phyloP scores from a whole-genome alignment of 2,113 vertebrate genomes.

The Platichthys flesus region DNA sequence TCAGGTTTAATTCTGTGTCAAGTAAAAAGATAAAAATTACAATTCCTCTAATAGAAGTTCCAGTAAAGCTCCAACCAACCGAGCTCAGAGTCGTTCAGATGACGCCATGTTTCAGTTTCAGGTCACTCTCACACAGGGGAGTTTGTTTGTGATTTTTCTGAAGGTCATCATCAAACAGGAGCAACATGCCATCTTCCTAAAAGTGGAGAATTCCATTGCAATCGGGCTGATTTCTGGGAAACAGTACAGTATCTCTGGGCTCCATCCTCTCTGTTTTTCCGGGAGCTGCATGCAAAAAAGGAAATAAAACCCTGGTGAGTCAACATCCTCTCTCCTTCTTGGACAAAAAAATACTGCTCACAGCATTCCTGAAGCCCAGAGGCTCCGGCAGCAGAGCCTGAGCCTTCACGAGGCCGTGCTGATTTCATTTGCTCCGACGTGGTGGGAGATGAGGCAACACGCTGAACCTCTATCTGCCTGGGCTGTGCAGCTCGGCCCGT shows the following conservation, averaged over 20 bases:
- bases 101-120: too few relatives aligned
- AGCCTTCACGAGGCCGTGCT: conserved; percentile 17
- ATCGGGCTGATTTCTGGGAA: conserved; percentile 44
- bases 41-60: too few relatives aligned
- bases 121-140: too few relatives aligned
- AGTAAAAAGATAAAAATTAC: too few relatives aligned
- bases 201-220: neutral
- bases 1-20: too few relatives aligned
- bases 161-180: neutral
- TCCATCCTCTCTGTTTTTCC: conserved; percentile 64
- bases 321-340: conserved; percentile 74
- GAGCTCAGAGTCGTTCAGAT: too few relatives aligned
- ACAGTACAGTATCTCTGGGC: conserved; percentile 57
- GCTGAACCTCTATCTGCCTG: neutral
- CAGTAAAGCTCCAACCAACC: too few relatives aligned
- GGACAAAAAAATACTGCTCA: conserved; percentile 45
- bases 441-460: conserved; percentile 26
- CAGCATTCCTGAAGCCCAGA: conserved; percentile 54
- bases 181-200: neutral
- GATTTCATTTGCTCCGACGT: conserved; percentile 33
- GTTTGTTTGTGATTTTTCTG: neutral
- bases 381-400: conserved; percentile 17
- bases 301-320: conserved; percentile 58
- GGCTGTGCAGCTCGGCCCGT: neutral
- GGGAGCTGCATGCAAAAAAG: conserved; percentile 41